Percentiles rank a stretch among this genome's conserved stretches.
Evolutionary conservation across 2,113 vertebrate species (phyloP).

Genomic region (Cyphomyrus plagiostoma): DNA sequence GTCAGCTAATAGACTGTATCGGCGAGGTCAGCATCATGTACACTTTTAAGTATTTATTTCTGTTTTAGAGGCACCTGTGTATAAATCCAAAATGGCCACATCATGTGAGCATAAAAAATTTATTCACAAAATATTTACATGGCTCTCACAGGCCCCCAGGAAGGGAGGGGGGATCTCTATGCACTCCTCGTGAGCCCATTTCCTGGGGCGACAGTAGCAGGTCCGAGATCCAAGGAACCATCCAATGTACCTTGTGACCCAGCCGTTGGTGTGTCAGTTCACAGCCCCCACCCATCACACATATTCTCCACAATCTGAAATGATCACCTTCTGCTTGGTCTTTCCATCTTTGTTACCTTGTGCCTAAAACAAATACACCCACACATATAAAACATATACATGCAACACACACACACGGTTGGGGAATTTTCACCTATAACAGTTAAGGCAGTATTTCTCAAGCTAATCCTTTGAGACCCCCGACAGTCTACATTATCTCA

Average conservation of each 20-base stretch:
- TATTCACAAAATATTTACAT: constrained; percentile 66
- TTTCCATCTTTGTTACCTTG: constrained; percentile 89
- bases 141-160: constrained; percentile 26
- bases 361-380: constrained; percentile 59
- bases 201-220: background rate
- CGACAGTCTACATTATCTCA: background rate
- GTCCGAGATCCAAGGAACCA: background rate
- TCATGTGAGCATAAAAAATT: constrained; percentile 35
- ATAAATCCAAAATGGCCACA: background rate
- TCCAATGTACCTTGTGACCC: background rate
- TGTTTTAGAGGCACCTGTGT: background rate
- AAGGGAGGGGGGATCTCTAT: background rate
- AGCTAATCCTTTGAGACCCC: background rate
- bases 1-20: background rate
- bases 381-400: background rate
- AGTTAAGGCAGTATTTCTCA: background rate
- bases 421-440: background rate
- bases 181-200: background rate
- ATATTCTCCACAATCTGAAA: constrained; percentile 87
- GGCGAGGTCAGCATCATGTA: background rate
- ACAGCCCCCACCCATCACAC: constrained; percentile 47
- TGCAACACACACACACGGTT: background rate
- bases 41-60: background rate
- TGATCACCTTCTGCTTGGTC: constrained; percentile 89
- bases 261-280: background rate